Evolutionary conservation across 2,797 vertebrate species (phyloP).

Genomic region (Nothura maculosa): DNA sequence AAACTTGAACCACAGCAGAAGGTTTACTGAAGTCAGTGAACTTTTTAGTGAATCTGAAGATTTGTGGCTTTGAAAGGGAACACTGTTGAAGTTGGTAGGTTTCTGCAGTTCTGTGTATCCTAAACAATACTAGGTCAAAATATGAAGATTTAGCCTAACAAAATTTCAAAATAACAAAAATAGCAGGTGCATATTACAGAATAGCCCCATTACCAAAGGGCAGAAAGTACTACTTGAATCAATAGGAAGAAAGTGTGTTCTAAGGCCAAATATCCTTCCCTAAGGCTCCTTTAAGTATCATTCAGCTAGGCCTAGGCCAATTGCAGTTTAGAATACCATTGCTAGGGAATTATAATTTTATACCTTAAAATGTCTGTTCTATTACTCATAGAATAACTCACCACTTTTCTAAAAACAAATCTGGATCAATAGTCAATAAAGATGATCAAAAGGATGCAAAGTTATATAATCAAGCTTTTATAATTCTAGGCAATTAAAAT

Average conservation of each 20-base stretch:
- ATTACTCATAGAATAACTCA: slow-evolving; percentile 4
- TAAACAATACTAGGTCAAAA: background rate
- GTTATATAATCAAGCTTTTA: slow-evolving; percentile 62
- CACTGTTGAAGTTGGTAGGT: background rate
- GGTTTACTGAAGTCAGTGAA: background rate
- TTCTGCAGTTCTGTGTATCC: background rate
- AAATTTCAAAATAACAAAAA: background rate
- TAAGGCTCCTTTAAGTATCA: background rate
- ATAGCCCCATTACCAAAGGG: background rate
- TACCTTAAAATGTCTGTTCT: background rate
- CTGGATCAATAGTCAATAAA: slow-evolving; percentile 27
- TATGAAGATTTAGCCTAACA: background rate
- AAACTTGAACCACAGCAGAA: background rate
- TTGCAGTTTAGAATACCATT: background rate
- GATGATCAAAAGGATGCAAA: slow-evolving; percentile 43
- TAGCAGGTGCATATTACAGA: background rate
- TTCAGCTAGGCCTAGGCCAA: background rate
- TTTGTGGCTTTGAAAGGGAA: background rate
- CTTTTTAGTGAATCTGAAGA: background rate
- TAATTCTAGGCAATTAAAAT: slow-evolving; percentile 70
- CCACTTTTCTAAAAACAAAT: slow-evolving; percentile 21
- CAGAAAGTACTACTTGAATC: background rate
- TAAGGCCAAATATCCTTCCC: background rate
- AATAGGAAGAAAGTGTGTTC: background rate
- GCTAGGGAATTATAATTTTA: background rate